Evolutionary conservation across 2,888 invertebrate species (phyloP).

Genomic region (Latrodectus hesperus): DNA sequence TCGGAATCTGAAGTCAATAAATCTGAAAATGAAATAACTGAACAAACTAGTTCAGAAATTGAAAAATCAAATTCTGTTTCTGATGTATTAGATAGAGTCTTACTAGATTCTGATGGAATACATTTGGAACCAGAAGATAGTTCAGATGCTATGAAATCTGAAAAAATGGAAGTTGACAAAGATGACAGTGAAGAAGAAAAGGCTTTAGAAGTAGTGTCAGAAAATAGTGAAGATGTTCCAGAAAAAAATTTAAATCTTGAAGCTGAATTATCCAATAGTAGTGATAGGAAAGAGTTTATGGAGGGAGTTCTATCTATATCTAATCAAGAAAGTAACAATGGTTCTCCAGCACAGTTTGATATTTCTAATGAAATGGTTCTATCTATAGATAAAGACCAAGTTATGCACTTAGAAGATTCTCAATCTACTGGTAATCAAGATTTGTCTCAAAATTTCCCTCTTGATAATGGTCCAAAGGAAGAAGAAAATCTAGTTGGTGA

Average conservation of each 20-base stretch:
- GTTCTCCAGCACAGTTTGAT: conserved; percentile 43
- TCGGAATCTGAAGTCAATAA: neutral
- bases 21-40: neutral
- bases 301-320: conserved; percentile 37
- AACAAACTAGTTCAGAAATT: neutral
- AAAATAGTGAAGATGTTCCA: conserved; percentile 13
- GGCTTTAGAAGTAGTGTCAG: neutral
- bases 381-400: conserved; percentile 25
- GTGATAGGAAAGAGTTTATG: conserved; percentile 31
- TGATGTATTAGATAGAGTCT: conserved; percentile 11
- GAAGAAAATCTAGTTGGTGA: neutral
- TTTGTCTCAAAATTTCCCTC: conserved; percentile 28
- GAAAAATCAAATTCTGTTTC: conserved; percentile 27
- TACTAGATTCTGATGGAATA: neutral
- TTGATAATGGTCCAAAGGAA: conserved; percentile 21
- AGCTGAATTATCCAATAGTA: conserved; percentile 1
- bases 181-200: neutral
- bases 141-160: neutral
- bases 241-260: conserved; percentile 18
- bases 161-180: neutral
- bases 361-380: conserved; percentile 50
- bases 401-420: conserved; percentile 26
- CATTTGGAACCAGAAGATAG: neutral
- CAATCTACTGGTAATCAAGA: conserved; percentile 15
- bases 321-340: conserved; percentile 55